These are phyloP conservation scores for Gymnoscopelus microlampas DNA, from an alignment of 2,797 vertebrate species.

Conservation along the genomic window DNA sequence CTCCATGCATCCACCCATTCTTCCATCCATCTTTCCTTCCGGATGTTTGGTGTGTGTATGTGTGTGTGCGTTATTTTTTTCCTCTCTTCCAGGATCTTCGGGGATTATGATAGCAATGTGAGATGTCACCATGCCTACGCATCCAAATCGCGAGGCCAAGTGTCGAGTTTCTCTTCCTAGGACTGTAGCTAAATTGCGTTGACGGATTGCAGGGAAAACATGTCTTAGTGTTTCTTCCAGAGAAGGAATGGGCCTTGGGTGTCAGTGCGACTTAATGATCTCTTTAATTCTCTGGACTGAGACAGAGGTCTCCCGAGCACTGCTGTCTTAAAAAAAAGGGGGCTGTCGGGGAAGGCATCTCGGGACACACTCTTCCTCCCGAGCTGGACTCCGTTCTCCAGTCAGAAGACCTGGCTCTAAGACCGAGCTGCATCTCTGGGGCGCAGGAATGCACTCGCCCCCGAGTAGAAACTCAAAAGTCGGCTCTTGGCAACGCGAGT, in stretches of 20 bases:
- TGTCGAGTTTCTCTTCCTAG: constrained; percentile 19
- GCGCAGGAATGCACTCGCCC: constrained; percentile 46
- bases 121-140: constrained; percentile 11
- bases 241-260: constrained; percentile 1
- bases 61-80: background rate
- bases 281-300: constrained; percentile 13
- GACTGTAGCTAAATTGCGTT: constrained; percentile 7
- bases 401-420: constrained; percentile 21
- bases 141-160: constrained; percentile 2
- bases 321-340: constrained; percentile 12
- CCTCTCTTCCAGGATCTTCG: constrained; percentile 6
- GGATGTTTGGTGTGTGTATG: constrained; percentile 30
- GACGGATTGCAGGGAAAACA: constrained; percentile 27
- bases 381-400: constrained; percentile 16
- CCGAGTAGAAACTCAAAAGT: constrained; percentile 35
- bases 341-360: constrained; percentile 20
- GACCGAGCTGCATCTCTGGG: constrained; percentile 36
- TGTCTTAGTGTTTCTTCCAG: constrained; percentile 8
- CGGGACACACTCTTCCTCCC: constrained; percentile 25
- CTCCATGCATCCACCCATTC: constrained; percentile 18
- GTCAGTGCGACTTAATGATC: background rate
- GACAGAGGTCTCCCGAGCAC: background rate
- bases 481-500: constrained; percentile 46
- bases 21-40: constrained; percentile 17
- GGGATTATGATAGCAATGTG: constrained; percentile 12